phyloP scores from a whole-genome alignment of 2,797 vertebrate species.

The Peromyscus nudipes region DNA sequence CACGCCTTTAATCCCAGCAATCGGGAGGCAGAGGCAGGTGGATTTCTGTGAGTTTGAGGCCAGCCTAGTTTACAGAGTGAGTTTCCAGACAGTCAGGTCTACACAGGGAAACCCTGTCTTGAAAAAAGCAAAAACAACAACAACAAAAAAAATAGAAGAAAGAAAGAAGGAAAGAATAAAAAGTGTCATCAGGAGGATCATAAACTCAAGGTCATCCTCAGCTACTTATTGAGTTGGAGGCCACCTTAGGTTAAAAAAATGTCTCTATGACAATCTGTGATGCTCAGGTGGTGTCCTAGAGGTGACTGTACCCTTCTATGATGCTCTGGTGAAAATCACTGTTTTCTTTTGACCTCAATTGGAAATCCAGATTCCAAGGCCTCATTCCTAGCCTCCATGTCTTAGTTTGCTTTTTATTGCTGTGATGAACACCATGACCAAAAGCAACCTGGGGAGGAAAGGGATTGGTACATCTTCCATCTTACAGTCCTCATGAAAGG shows the following conservation, averaged over 20 bases:
- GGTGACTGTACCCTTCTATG: too few relatives aligned
- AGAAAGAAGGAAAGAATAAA: not conserved
- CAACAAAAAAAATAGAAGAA: not conserved
- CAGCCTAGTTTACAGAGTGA: not conserved
- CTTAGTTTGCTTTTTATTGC: not conserved
- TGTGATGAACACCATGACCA: not conserved
- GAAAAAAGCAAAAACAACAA: not conserved
- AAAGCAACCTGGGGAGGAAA: not conserved
- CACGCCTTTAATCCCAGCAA: not conserved
- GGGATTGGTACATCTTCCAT: not conserved
- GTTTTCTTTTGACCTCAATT: not conserved
- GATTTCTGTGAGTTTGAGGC: too few relatives aligned
- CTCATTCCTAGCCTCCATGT: too few relatives aligned
- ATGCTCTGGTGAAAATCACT: not conserved
- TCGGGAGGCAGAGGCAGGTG: not conserved
- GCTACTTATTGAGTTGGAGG: not conserved
- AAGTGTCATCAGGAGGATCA: not conserved
- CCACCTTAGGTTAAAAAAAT: not conserved
- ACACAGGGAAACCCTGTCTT: not conserved
- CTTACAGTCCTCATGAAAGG: not conserved
- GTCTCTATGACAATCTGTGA: too few relatives aligned
- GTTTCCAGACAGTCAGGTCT: not conserved
- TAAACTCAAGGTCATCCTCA: not conserved
- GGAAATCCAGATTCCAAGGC: not conserved
- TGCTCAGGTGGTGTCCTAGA: not conserved